These are phyloP conservation scores for Dendrocopos noguchii DNA, from an alignment of 2,113 vertebrate species.

Conservation along the genomic window DNA sequence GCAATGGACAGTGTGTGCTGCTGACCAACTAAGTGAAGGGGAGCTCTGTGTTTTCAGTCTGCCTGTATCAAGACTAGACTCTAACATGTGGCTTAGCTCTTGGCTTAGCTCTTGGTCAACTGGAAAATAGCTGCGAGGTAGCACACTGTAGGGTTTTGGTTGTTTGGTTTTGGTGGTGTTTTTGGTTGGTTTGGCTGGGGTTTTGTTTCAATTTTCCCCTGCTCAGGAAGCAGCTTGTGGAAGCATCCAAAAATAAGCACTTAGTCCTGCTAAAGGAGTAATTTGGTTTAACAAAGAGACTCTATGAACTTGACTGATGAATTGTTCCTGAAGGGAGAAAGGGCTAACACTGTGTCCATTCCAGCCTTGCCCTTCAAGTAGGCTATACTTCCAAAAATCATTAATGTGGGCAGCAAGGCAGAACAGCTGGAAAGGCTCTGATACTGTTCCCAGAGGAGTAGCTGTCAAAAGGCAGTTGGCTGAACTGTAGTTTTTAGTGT, in stretches of 20 bases:
- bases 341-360: rapidly evolving
- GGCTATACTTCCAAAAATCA: neutral
- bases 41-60: neutral
- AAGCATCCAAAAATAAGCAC: neutral
- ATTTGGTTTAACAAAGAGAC: neutral
- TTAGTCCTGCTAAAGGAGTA: neutral
- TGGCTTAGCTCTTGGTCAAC: neutral
- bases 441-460: neutral
- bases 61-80: neutral
- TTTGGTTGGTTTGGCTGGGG: too few species aligned
- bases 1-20: neutral
- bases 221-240: neutral
- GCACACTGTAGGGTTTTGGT: too few species aligned
- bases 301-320: neutral
- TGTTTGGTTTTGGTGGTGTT: too few species aligned
- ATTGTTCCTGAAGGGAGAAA: neutral
- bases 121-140: neutral
- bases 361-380: neutral
- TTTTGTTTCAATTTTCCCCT: neutral
- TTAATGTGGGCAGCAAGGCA: neutral
- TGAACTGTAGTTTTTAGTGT: neutral
- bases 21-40: neutral
- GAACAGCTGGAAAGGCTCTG: neutral
- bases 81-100: neutral
- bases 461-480: neutral